A percentile compares a stretch with the other conserved stretches of the same genome.
These are phyloP conservation scores for Tigriopus californicus DNA, from an alignment of 2,888 invertebrate species.

Conservation along the genomic window DNA sequence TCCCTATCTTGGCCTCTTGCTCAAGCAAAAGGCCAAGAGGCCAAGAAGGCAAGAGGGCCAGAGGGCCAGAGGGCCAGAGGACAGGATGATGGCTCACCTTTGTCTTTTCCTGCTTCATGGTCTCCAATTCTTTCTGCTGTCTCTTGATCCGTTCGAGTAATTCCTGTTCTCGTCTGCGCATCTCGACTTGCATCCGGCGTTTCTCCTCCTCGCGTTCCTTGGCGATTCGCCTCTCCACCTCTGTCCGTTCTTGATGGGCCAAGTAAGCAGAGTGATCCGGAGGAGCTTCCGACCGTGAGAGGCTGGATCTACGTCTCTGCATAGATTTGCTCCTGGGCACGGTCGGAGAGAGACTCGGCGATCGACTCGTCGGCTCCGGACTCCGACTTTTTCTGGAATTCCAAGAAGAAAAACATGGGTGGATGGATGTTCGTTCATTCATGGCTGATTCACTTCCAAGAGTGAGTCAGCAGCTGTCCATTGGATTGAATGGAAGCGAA, in stretches of 20 bases:
- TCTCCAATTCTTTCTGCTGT: constrained; percentile 9
- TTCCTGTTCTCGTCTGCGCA: constrained; percentile 10
- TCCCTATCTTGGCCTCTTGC: no score
- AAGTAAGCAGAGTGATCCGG: no score
- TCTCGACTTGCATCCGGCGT: constrained; percentile 9
- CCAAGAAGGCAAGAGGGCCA: no score
- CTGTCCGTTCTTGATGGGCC: neutral
- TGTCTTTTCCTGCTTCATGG: constrained; percentile 3
- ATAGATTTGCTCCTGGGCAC: neutral
- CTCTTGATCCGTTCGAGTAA: constrained; percentile 3
- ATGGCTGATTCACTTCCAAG: no score
- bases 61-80: no score
- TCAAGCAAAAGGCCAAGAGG: no score
- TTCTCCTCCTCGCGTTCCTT: constrained; percentile 4
- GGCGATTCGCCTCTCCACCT: neutral
- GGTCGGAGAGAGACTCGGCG: neutral
- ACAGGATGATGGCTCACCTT: neutral
- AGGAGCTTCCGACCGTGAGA: no score
- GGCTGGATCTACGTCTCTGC: no score
- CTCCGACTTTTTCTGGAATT: constrained; percentile 1
- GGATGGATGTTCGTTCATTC: no score
- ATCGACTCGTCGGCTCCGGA: neutral
- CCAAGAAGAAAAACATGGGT: neutral
- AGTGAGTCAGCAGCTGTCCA: no score
- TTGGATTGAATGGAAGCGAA: no score